Evolutionary conservation across 2,113 vertebrate genomes (phyloP).

Genomic region (Panthera tigris): DNA sequence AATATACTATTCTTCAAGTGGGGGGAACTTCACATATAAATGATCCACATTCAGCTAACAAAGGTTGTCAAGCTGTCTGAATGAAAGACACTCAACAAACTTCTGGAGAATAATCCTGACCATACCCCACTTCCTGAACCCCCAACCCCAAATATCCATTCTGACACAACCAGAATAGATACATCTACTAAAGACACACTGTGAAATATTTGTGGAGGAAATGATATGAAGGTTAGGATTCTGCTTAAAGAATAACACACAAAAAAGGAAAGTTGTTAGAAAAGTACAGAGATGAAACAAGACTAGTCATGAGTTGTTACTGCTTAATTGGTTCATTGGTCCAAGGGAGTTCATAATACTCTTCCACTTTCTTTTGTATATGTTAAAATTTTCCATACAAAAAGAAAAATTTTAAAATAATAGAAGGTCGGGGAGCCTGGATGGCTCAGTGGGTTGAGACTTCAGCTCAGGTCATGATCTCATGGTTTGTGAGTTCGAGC

Average conservation of each 20-base stretch:
- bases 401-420: not conserved
- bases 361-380: not conserved
- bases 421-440: too few species aligned
- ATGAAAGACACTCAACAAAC: not conserved
- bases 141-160: not conserved
- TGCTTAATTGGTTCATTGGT: not conserved
- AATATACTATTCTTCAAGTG: slow-evolving; percentile 1
- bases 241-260: not conserved
- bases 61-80: not conserved
- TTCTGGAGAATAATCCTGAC: not conserved
- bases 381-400: not conserved
- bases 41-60: not conserved
- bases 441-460: too few species aligned
- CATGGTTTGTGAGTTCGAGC: too few species aligned
- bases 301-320: not conserved
- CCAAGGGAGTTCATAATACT: not conserved
- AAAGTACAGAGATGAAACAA: not conserved
- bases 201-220: not conserved
- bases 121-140: not conserved
- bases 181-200: not conserved
- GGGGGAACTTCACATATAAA: not conserved
- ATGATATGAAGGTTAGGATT: not conserved
- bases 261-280: not conserved
- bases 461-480: too few species aligned
- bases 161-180: not conserved